phyloP scores from a whole-genome alignment of 2,113 vertebrate genomes.

The Sturnus vulgaris region DNA sequence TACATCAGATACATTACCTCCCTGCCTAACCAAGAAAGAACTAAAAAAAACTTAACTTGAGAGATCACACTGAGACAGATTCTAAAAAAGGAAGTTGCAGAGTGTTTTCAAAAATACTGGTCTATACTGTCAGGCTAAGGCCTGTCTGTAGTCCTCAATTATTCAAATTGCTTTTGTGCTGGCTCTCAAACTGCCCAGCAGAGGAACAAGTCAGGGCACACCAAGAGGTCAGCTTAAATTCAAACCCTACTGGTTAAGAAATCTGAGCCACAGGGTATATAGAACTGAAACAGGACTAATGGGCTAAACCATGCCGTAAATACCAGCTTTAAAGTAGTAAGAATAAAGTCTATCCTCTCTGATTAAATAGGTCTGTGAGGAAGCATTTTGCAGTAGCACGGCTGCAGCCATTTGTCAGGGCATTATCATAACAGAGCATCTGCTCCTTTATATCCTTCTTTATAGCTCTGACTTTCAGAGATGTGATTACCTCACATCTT shows the following conservation, averaged over 20 bases:
- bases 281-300: not conserved
- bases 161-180: not conserved
- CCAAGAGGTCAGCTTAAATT: not conserved
- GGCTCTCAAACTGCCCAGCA: not conserved
- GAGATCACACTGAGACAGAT: not conserved
- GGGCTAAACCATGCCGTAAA: not conserved
- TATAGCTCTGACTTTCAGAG: constrained; percentile 29
- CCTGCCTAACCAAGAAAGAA: not conserved
- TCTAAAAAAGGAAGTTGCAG: not conserved
- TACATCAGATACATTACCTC: not conserved
- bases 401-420: not conserved
- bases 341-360: not conserved
- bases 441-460: constrained; percentile 27
- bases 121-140: not conserved
- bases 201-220: not conserved
- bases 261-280: not conserved
- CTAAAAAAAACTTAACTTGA: not conserved
- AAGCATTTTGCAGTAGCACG: not conserved
- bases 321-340: not conserved
- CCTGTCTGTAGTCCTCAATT: not conserved
- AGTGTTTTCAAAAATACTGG: not conserved
- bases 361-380: not conserved
- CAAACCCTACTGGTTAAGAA: not conserved
- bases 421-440: not conserved
- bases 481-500: constrained; percentile 53